These are phyloP conservation scores for Euproctis similis DNA, from an alignment of 2,888 invertebrate species.

Conservation along the genomic window DNA sequence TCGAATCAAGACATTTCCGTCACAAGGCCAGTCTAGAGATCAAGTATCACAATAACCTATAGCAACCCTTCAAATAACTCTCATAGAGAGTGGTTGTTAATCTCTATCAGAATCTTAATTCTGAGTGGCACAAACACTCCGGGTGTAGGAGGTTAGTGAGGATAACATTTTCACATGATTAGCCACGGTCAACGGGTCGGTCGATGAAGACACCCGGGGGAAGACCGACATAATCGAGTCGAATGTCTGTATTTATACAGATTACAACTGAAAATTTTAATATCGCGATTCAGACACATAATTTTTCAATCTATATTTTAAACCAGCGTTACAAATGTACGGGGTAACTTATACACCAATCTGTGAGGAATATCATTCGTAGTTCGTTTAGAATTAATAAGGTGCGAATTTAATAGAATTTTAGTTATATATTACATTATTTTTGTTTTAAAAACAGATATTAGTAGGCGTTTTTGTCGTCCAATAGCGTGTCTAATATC, in stretches of 20 bases:
- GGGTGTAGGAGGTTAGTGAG: constrained; percentile 4
- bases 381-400: too few species aligned
- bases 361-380: too few species aligned
- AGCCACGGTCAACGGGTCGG: constrained; percentile 4
- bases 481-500: constrained; percentile 1
- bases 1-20: not conserved
- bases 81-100: not conserved
- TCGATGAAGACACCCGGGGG: constrained; percentile 7
- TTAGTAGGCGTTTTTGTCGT: too few species aligned
- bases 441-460: too few species aligned
- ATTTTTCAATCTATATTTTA: too few species aligned
- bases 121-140: not conserved
- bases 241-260: constrained; percentile 2
- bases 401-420: too few species aligned
- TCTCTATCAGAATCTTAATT: not conserved
- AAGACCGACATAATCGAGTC: constrained; percentile 2
- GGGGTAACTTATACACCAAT: too few species aligned
- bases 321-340: too few species aligned
- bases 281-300: too few species aligned
- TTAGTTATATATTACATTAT: too few species aligned
- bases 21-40: not conserved
- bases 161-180: constrained; percentile 2
- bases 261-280: not conserved
- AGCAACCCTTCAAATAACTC: not conserved
- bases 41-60: not conserved